Base-by-base conservation (phyloP, 2,797 vertebrate species). In the Ctenosaura bakeri region DNA sequence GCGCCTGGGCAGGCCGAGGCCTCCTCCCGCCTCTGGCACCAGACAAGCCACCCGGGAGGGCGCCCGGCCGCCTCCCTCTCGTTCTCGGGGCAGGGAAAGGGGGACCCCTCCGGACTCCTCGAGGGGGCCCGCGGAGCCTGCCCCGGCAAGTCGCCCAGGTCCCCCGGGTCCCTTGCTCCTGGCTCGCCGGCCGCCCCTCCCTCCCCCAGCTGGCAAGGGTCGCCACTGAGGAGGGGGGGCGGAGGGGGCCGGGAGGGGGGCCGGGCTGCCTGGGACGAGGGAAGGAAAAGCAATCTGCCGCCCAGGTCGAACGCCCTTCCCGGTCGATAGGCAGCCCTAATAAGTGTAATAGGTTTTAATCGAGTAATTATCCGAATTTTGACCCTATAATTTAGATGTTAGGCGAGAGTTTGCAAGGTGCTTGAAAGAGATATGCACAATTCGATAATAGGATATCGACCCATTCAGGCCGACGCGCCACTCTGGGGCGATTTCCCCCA, bases 391-490 rank as follows among this genome's bases (percentile, higher is more conserved):
- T 98, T 98, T 98, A 98, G 98, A 98, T 97, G 98, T 98, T 98
- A 97, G 97, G 96, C 96, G 97, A 97, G 97, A 97, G 97, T 97
- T 97, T 97, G 98, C 98, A 97, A 98, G 98, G 97, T 98, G 98
- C 97, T 97, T 98, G 98, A 98, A 98, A 98, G 98, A 98, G 98
- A 98, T 98, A 98, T 97, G 97, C 97, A 96, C 95, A 96, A 97
- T 96, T 98, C 98, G 97, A 97, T 98, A 98, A 98, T 98, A 98
- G 98, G 97, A 98, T 98, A 98, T 98, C 98, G 98, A 98, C 97
- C 98, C 38, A 95, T 92, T 95, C 93, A 92, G 97, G 95, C 96
- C 96, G 95, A 96, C 97, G 96, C 96, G 98, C 97, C 97, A 96
- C 97, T 96, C 96, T 93, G 96, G 97, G 97, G 95, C 97, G 96